A percentile compares a stretch with the other conserved stretches of the same genome.
Conservation (phyloP, 2,113 vertebrate genomes). For the Corvus moneduloides region DNA sequence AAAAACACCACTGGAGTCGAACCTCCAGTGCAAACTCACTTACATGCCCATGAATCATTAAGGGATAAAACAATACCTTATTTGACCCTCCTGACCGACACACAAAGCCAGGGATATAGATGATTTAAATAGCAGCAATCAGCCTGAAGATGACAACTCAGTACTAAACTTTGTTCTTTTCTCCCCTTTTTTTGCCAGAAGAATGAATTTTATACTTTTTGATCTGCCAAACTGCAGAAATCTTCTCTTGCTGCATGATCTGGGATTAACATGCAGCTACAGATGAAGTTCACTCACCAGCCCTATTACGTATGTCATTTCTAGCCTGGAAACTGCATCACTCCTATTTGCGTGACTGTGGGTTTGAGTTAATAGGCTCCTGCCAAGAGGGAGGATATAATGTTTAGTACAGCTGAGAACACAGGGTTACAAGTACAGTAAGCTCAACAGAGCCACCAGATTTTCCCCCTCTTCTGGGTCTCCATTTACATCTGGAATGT, state of each 20-base stretch:
- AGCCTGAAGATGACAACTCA: background rate
- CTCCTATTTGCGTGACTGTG: background rate
- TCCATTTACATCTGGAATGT: background rate
- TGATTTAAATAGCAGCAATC: background rate
- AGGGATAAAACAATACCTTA: background rate
- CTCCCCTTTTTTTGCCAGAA: background rate
- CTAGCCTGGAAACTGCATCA: background rate
- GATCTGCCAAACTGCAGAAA: background rate
- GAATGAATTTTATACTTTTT: background rate
- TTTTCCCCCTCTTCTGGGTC: background rate
- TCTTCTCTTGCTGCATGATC: background rate
- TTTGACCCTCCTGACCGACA: background rate
- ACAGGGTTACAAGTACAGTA: background rate
- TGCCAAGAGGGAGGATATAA: background rate
- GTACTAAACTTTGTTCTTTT: background rate
- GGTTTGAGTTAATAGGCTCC: background rate
- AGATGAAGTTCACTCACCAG: background rate
- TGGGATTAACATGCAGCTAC: background rate
- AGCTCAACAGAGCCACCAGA: background rate
- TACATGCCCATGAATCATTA: background rate
- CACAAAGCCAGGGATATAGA: background rate
- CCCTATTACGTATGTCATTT: rapidly evolving
- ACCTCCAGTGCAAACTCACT: background rate
- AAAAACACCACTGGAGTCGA: background rate
- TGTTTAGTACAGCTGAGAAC: background rate